phyloP scores from a whole-genome alignment of 2,888 invertebrate species.

The Scaptomyza reducta region DNA sequence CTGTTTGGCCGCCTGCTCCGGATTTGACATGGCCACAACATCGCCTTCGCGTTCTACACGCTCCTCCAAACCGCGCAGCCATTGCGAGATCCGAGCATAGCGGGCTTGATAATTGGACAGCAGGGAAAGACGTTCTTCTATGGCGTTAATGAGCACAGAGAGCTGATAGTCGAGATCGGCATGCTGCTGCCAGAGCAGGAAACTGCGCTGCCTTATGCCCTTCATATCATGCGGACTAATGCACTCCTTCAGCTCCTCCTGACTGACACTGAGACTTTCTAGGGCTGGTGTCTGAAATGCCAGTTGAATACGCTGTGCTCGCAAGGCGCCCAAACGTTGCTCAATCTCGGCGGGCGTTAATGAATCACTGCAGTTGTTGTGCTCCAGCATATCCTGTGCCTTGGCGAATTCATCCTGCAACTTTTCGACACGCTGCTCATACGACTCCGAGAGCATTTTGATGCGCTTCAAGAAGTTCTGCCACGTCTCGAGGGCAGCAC shows the following conservation, averaged over 20 bases:
- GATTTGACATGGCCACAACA: conserved; percentile 86
- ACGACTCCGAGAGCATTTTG: conserved; percentile 87
- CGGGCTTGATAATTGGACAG: conserved; percentile 89
- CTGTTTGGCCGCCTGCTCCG: conserved; percentile 89
- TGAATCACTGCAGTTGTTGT: conserved; percentile 83
- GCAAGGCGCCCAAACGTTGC: conserved; percentile 87
- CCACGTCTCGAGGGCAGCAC: conserved; percentile 93
- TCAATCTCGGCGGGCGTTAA: conserved; percentile 87
- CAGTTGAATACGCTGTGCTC: conserved; percentile 86
- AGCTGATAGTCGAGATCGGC: conserved; percentile 92
- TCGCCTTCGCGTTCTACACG: conserved; percentile 87
- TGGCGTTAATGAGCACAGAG: conserved; percentile 88
- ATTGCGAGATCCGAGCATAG: conserved; percentile 87
- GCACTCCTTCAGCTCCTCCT: conserved; percentile 93
- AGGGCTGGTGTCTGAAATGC: conserved; percentile 86
- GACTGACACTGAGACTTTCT: conserved; percentile 89
- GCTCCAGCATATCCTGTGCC: conserved; percentile 87
- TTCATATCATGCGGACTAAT: conserved; percentile 93
- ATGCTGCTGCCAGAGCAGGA: conserved; percentile 92
- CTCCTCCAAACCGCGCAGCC: conserved; percentile 89
- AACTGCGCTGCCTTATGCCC: conserved; percentile 90
- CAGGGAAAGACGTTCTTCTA: conserved; percentile 90
- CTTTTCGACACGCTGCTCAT: conserved; percentile 87
- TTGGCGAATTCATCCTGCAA: conserved; percentile 88
- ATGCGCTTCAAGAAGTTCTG: conserved; percentile 89